Evolutionary conservation across 2,888 invertebrate genomes (phyloP).

Genomic region (Drosophila maculinotata): DNA sequence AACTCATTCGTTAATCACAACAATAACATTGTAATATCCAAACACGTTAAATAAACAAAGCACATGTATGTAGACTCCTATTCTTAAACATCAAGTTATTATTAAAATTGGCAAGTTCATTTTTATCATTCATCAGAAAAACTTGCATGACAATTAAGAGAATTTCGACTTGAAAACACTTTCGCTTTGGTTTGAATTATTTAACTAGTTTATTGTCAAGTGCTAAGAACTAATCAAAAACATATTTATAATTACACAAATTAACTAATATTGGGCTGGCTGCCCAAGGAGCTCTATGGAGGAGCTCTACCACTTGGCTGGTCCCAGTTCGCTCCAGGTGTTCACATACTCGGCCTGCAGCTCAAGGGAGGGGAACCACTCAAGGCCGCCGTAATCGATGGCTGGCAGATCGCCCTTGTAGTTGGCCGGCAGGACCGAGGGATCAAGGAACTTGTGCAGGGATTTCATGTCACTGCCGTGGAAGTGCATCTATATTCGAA

Average conservation of each 20-base stretch:
- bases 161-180: not conserved
- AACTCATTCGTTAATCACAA: constrained; percentile 14
- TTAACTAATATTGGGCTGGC: constrained; percentile 47
- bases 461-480: constrained; percentile 92
- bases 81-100: constrained; percentile 10
- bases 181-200: constrained; percentile 44
- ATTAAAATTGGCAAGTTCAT: no score
- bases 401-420: constrained; percentile 91
- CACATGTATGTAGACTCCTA: constrained; percentile 24
- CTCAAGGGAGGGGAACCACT: constrained; percentile 91
- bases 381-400: constrained; percentile 91
- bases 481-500: constrained; percentile 89
- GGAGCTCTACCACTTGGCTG: constrained; percentile 85
- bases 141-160: no score
- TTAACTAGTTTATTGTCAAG: constrained; percentile 72
- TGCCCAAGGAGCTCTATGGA: constrained; percentile 16
- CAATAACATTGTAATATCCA: constrained; percentile 18
- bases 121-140: no score
- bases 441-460: constrained; percentile 90
- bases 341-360: constrained; percentile 88
- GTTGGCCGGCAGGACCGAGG: constrained; percentile 90
- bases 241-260: constrained; percentile 60
- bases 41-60: constrained; percentile 44
- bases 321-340: constrained; percentile 90
- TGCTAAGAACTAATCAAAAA: constrained; percentile 70